Conservation (phyloP, 2,888 invertebrate species). For the Leptopilina syphax region DNA sequence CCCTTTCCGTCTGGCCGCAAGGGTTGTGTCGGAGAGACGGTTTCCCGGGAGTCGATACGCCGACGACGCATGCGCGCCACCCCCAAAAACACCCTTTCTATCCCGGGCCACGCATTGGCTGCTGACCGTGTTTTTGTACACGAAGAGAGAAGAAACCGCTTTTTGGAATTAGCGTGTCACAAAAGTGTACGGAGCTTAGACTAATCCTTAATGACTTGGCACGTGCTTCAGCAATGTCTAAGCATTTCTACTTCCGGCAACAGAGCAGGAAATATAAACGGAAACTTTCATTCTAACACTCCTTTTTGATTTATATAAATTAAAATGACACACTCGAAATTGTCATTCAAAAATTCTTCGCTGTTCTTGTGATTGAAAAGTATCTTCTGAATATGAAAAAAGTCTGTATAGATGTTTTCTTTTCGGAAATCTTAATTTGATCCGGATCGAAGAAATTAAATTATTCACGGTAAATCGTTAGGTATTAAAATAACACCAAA, state of each 20-base stretch:
- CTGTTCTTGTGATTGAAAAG: too few species aligned
- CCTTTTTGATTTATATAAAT: too few species aligned
- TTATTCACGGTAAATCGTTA: too few species aligned
- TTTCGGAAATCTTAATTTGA: too few species aligned
- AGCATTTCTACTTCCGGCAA: conserved; percentile 28
- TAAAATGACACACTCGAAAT: too few species aligned
- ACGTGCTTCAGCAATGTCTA: conserved; percentile 17
- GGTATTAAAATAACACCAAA: too few species aligned
- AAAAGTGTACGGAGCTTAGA: neutral
- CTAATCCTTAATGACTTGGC: conserved; percentile 29
- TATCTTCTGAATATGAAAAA: too few species aligned
- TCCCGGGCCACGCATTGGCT: conserved; percentile 63
- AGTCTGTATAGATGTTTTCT: too few species aligned
- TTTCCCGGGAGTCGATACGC: conserved; percentile 73
- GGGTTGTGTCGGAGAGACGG: conserved; percentile 47
- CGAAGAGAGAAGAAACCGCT: neutral
- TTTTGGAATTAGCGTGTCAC: conserved; percentile 7
- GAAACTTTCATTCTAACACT: neutral
- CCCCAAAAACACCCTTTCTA: conserved; percentile 65
- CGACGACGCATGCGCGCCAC: conserved; percentile 74
- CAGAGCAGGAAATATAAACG: neutral
- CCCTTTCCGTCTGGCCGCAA: conserved; percentile 36
- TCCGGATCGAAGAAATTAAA: too few species aligned
- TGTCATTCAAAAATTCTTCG: too few species aligned
- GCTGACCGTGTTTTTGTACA: conserved; percentile 57